Base-by-base conservation (phyloP, 2,797 vertebrate genomes). In the Chaenodraco wilsoni region DNA sequence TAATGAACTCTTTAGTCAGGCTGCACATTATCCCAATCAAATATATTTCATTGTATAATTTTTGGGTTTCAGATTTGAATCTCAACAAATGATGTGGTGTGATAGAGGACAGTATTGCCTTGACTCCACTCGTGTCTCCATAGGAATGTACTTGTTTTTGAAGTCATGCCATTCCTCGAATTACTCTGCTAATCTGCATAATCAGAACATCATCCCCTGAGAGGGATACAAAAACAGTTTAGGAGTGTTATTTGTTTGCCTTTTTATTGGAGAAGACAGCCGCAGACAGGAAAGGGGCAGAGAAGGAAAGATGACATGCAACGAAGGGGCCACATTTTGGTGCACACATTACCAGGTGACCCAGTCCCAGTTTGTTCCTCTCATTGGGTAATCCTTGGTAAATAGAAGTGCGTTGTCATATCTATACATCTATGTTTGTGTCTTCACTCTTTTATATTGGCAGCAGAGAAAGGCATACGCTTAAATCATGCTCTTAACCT, bases 101-200 rank as follows among this genome's bases (percentile, higher is more conserved):
- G 7, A 74, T 60, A 57, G 75, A 49, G 59, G 44, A 74, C n/a
- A 62, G 33, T 13, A 2, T 54, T 1, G 15, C 41, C 17, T 62
- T 44, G n/a, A 71, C 23, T 77, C 15, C 33, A 21, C 57, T 45
- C 8, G 43, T 59, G 67, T 8, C 65, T 14, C 21, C 23, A 6
- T 73, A 61, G 40, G 63, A 52, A 66, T 21, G 62, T 21, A 21
- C 41, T 76, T 76, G 19, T 64, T 73, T 65, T 81, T 69, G 19
- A 52, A 58, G 40, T 48, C 19, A 15, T 15, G 9, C 9, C 27
- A 9, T 57, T 43, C 55, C 46, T 69, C 48, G 52, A 62, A 48
- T 54, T 64, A 33, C 60, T 61, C 37, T 70, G 56, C 13, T 62
- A 41, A 52, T 61, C 59, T 76, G 61, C 58, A 44, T 48, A 44